Evolutionary conservation across 2,888 invertebrate genomes (phyloP), one percentile per base, ranked within the genome.

Genomic region (Harmothoe impar): DNA sequence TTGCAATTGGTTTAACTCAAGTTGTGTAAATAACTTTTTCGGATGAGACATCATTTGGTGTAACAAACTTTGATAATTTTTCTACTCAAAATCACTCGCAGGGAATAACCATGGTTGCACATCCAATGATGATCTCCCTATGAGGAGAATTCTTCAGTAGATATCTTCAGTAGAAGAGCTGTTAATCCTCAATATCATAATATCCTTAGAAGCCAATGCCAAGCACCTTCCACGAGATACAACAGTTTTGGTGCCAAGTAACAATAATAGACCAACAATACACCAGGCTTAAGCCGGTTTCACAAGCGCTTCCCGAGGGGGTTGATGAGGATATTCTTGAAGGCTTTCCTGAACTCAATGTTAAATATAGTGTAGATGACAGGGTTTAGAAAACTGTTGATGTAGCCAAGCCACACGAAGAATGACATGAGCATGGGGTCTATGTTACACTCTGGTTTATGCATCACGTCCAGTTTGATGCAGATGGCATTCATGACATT

Each of bases 321-420:
- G 54, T 86, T 86, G 31, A 85, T 25, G 0, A 99, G 97, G 93
- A 99, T 97, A 96, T 98, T 98, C 95, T 98, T 98, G 96, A 99
- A 99, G 90, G 99, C 99, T 96, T 99, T 99, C 93, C 99, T 97
- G 96, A 99, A 99, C 96, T 99, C 99, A 0, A 94, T 94, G 91
- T 96, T 95, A 92, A 96, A 95, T 91, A 96, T 95, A 51, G 96
- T 95, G 92, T 95, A 96, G 92, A 96, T 96, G 91, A 96, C 94
- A 0, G 98, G 98, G 96, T 99, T 99, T 96, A 98, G 98, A 94
- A 96, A 97, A 91, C 96, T 96, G 94, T 97, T 99, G 97, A 99
- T 98, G 96, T 99, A 99, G 89, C 99, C 99, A 91, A 99, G 97
- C 99, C 99, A 99, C 95, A 99, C 98, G 96, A 99, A 99, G 89